phyloP scores from a whole-genome alignment of 2,888 invertebrate genomes.

The Agrilus mali region DNA sequence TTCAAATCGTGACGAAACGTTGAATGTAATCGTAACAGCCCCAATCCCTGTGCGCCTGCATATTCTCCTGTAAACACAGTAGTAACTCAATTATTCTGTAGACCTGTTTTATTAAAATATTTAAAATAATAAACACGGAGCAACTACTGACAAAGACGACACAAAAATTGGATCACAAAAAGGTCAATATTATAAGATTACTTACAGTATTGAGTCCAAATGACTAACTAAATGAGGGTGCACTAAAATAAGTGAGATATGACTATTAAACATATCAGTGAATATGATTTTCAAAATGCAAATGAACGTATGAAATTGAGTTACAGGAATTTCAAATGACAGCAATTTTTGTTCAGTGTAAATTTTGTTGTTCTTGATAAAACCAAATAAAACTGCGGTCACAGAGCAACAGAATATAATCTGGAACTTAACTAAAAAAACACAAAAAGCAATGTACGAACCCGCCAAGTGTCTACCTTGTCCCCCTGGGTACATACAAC shows the following conservation, averaged over 20 bases:
- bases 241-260: too few species aligned
- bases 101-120: not conserved
- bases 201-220: too few species aligned
- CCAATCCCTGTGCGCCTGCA: constrained; percentile 89
- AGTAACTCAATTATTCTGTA: not conserved
- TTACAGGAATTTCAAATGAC: too few species aligned
- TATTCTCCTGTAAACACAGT: constrained; percentile 49
- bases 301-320: too few species aligned
- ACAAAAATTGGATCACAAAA: too few species aligned
- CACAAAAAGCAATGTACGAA: constrained; percentile 38
- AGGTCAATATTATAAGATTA: too few species aligned
- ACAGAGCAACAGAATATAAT: not conserved
- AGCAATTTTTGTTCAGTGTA: too few species aligned
- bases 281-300: too few species aligned
- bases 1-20: constrained; percentile 98
- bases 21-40: constrained; percentile 87
- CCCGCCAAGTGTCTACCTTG: constrained; percentile 78
- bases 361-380: not conserved
- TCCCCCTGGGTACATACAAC: constrained; percentile 99
- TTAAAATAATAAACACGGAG: not conserved
- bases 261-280: too few species aligned
- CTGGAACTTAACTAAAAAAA: constrained; percentile 1
- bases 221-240: too few species aligned
- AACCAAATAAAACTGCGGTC: not conserved
- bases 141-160: not conserved